Conservation (phyloP, 2,888 invertebrate species). For the Panopea generosa region DNA sequence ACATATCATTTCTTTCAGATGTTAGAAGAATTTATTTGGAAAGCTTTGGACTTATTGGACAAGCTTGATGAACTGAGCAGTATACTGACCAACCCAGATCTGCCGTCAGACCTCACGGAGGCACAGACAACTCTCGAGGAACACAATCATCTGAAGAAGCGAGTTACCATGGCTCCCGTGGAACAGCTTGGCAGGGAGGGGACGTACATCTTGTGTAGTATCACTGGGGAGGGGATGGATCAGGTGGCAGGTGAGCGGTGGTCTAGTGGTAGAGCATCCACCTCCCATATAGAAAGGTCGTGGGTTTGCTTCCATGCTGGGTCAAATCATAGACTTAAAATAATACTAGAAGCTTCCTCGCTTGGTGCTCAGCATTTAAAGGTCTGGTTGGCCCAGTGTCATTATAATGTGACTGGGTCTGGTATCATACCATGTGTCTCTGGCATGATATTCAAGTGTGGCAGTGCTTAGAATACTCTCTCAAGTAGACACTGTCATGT, state of each 20-base stretch:
- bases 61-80: conserved; percentile 96
- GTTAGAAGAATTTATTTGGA: conserved; percentile 98
- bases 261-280: too few species aligned
- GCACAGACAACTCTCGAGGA: conserved; percentile 96
- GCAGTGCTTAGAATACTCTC: too few species aligned
- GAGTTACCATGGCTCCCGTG: conserved; percentile 96
- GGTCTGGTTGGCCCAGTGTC: too few species aligned
- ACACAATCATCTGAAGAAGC: conserved; percentile 95
- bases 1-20: conserved; percentile 88
- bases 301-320: too few species aligned
- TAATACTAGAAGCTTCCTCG: too few species aligned
- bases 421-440: too few species aligned
- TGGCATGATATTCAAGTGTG: too few species aligned
- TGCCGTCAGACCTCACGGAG: conserved; percentile 96
- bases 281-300: too few species aligned
- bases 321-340: too few species aligned
- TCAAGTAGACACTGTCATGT: too few species aligned
- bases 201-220: conserved; percentile 88
- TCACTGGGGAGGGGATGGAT: conserved; percentile 76
- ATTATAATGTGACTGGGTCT: too few species aligned
- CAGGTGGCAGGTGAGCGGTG: conserved; percentile 49
- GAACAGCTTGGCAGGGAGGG: conserved; percentile 97
- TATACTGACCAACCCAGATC: conserved; percentile 96
- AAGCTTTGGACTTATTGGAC: conserved; percentile 96
- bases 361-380: too few species aligned